These are phyloP conservation scores for Platichthys stellatus DNA, from an alignment of 2,113 vertebrate genomes.

Conservation along the genomic window DNA sequence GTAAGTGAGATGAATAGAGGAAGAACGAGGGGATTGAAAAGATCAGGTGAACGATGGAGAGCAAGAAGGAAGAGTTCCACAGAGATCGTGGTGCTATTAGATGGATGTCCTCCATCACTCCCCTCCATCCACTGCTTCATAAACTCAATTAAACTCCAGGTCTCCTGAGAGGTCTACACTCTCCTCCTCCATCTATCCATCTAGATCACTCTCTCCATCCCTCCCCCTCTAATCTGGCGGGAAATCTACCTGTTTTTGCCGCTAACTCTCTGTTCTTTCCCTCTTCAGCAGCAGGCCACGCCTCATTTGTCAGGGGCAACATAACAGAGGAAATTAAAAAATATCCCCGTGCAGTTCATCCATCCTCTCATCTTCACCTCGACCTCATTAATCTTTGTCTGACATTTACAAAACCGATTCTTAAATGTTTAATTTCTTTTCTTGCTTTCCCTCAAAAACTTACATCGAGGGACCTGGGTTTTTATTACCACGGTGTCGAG, in stretches of 20 bases:
- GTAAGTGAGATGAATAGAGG: slow-evolving; percentile 59
- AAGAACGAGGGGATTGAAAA: slow-evolving; percentile 25
- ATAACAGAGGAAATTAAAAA: slow-evolving; percentile 42
- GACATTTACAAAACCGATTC: neutral
- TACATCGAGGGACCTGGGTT: neutral
- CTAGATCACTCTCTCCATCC: slow-evolving; percentile 45
- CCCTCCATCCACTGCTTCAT: slow-evolving; percentile 66
- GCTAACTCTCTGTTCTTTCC: slow-evolving; percentile 30
- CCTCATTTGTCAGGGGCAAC: slow-evolving; percentile 1
- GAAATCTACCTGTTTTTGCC: slow-evolving; percentile 46
- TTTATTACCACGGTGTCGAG: slow-evolving; percentile 15
- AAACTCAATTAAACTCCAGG: slow-evolving; percentile 76
- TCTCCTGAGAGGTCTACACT: slow-evolving; percentile 55
- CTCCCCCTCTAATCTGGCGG: slow-evolving; percentile 26
- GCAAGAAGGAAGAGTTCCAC: slow-evolving; percentile 16
- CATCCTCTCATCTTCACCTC: slow-evolving; percentile 1
- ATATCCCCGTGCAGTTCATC: neutral
- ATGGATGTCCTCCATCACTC: slow-evolving; percentile 74
- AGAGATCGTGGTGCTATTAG: slow-evolving; percentile 56
- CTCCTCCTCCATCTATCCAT: slow-evolving; percentile 51
- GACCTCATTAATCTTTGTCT: neutral
- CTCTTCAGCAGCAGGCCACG: neutral
- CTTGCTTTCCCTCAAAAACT: neutral
- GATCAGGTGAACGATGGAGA: slow-evolving; percentile 55
- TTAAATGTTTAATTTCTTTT: slow-evolving; percentile 6